These are phyloP conservation scores for Crocodylus rhombifer DNA, from an alignment of 2,797 vertebrate species.

Conservation along the genomic window DNA sequence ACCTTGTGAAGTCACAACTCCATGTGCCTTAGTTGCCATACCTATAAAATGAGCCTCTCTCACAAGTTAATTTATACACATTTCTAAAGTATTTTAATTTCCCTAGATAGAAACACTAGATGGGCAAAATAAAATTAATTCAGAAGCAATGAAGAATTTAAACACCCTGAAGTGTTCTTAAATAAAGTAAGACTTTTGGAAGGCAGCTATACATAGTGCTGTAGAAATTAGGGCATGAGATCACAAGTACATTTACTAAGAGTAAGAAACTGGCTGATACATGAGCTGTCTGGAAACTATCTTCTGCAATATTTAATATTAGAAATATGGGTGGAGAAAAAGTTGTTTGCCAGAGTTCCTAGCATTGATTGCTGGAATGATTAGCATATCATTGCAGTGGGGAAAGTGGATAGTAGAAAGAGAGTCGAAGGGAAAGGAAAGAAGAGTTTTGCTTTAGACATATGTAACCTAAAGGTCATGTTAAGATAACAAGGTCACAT, in stretches of 20 bases:
- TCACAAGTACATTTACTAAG: not conserved
- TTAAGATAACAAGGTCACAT: too few species aligned
- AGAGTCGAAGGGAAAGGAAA: not conserved
- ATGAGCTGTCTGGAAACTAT: conserved; percentile 44
- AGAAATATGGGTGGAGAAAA: conserved; percentile 26
- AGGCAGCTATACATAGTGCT: conserved; percentile 31
- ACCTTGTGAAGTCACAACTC: not conserved
- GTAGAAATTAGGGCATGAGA: conserved; percentile 15
- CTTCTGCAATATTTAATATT: conserved; percentile 25
- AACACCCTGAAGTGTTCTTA: not conserved
- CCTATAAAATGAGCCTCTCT: not conserved
- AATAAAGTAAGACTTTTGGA: conserved; percentile 5
- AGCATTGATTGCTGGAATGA: not conserved
- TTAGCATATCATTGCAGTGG: not conserved
- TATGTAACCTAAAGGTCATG: not conserved
- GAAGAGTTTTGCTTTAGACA: not conserved
- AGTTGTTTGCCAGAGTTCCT: not conserved
- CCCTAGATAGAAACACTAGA: not conserved
- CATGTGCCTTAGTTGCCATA: not conserved
- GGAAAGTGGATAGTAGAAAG: not conserved
- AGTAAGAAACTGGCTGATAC: not conserved
- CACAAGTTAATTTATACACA: not conserved
- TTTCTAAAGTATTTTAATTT: not conserved
- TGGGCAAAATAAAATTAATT: not conserved
- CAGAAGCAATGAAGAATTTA: not conserved